Evolutionary conservation across 2,888 invertebrate species (phyloP), one percentile per base, ranked within the genome.

Genomic region (Molanna angustata): DNA sequence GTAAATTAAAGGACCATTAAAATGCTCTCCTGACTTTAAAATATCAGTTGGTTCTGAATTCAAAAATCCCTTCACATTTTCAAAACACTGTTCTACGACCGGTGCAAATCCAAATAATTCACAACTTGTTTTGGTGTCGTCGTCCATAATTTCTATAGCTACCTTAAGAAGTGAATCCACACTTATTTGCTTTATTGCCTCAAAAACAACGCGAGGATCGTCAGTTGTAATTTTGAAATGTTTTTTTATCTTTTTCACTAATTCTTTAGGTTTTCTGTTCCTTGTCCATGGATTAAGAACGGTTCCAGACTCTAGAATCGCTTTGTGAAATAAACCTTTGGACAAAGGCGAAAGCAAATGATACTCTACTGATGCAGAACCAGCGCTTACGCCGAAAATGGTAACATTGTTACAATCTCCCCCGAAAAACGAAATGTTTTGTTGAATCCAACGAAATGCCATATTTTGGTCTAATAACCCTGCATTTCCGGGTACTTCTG

Each of bases 1-100:
- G 58, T 78, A 69, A 3, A 82, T 71, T 0, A 73, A 64, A 1
- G 82, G 80, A 3, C 78, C 74, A 0, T 73, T 67, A 16, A 73
- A 64, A 22, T 71, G 70, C 32, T 65, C 64, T 11, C 69, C 69
- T 45, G 63, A 62, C 52, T 68, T 68, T 11, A 80, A 51, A 4
- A 78, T 66, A 41, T 78, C 60, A 61, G 82, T 42, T 64, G 85
- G 63, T 60, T 68, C 45, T 73, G 73, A 0, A 14, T 22, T 35
- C 4, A 50, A 27, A 47, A 56, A 56, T 22, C 45, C 19, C 14
- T 53, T 40, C 1, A 53, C 33, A n/a, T 31, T 19, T 22, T 32
- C 22, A 40, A 52, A 52, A 11, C 1, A 3, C 22, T 53, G 49
- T 33, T 56, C 56, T 2, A 56, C 49, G 1, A 56, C 56, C 4